These are phyloP conservation scores for Notodonta ziczac DNA, from an alignment of 2,888 invertebrate genomes.

Conservation along the genomic window DNA sequence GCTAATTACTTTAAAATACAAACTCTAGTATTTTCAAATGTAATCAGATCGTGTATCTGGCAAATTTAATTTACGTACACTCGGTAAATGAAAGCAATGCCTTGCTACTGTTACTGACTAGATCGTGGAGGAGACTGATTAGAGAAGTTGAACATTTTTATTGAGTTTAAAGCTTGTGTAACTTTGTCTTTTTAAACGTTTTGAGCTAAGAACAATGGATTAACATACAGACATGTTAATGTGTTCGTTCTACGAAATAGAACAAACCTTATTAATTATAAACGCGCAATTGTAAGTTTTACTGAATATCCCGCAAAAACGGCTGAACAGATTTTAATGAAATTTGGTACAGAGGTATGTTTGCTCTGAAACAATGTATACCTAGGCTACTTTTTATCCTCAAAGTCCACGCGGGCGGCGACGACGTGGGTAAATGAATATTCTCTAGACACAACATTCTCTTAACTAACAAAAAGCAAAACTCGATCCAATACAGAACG, in stretches of 20 bases:
- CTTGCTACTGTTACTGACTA: neutral
- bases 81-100: neutral
- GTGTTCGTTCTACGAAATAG: too few species aligned
- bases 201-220: neutral
- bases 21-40: constrained; percentile 32
- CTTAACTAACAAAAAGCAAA: neutral
- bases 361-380: too few species aligned
- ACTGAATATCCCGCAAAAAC: too few species aligned
- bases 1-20: constrained; percentile 61
- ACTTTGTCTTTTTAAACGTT: neutral
- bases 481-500: neutral
- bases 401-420: too few species aligned
- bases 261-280: too few species aligned
- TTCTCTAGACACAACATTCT: too few species aligned
- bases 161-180: neutral
- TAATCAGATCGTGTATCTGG: constrained; percentile 19
- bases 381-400: too few species aligned
- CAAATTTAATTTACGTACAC: constrained; percentile 6
- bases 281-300: too few species aligned
- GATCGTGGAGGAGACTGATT: neutral
- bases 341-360: too few species aligned
- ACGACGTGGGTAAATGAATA: too few species aligned
- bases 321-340: too few species aligned
- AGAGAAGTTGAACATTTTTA: neutral
- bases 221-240: too few species aligned